A percentile compares a stretch with the other conserved stretches of the same genome.
phyloP scores from a whole-genome alignment of 2,797 vertebrate genomes.

The Danionella dracula region DNA sequence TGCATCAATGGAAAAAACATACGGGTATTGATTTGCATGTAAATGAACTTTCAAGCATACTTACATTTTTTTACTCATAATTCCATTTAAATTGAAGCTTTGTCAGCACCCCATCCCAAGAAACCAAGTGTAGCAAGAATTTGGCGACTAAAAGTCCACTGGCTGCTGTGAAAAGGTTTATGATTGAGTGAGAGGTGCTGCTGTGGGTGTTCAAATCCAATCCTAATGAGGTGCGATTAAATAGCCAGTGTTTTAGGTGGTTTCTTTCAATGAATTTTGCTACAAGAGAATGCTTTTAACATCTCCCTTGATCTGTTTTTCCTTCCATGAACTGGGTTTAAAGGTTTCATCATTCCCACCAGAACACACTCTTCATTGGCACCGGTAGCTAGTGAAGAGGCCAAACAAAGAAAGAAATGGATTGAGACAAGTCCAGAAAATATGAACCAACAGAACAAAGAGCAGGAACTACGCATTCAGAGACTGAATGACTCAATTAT shows the following conservation, averaged over 20 bases:
- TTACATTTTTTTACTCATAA: neutral
- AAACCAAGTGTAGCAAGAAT: neutral
- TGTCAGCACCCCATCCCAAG: neutral
- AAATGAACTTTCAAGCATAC: neutral
- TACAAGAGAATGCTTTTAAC: conserved; percentile 4
- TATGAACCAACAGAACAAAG: conserved; percentile 27
- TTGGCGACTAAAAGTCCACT: neutral
- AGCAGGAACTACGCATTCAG: conserved; percentile 37
- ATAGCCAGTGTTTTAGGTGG: neutral
- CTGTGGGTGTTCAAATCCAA: neutral
- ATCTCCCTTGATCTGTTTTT: conserved; percentile 7
- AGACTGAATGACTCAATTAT: conserved; percentile 29
- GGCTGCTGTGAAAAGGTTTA: conserved; percentile 1
- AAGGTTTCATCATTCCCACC: conserved; percentile 15
- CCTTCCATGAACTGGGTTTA: conserved; percentile 14
- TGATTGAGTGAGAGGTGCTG: neutral
- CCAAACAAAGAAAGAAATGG: conserved; percentile 31
- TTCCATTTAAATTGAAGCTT: neutral
- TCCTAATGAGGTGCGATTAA: neutral
- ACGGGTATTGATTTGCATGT: conserved; percentile 1
- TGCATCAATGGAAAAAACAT: neutral
- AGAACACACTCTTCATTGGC: conserved; percentile 21
- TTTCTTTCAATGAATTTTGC: neutral
- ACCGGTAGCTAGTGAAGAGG: neutral
- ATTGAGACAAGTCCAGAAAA: conserved; percentile 24